Conservation (phyloP, 2,113 vertebrate species). For the Dasyornis broadbenti region DNA sequence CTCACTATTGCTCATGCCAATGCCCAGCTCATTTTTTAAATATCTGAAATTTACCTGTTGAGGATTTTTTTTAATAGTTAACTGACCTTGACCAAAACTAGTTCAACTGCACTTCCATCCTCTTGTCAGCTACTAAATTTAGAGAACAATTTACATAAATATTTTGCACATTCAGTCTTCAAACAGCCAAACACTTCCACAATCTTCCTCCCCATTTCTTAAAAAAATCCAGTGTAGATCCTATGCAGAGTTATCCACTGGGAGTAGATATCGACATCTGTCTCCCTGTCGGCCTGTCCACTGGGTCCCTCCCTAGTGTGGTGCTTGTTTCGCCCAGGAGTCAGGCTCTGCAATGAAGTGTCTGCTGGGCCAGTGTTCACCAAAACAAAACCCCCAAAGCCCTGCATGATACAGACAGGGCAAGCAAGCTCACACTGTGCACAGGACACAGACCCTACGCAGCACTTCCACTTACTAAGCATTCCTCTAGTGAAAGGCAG, state of each 20-base stretch:
- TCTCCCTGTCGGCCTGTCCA: fast-evolving
- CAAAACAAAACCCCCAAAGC: fast-evolving
- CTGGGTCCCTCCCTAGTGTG: fast-evolving
- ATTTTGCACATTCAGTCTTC: neutral
- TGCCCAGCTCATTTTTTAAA: neutral
- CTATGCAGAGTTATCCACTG: neutral
- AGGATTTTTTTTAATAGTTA: neutral
- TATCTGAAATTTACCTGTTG: neutral
- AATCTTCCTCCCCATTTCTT: neutral
- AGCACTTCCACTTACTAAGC: neutral
- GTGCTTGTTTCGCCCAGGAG: neutral
- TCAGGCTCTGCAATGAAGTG: fast-evolving
- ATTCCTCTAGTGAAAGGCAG: neutral
- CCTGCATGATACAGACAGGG: fast-evolving
- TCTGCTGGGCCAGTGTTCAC: fast-evolving
- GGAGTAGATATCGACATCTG: fast-evolving
- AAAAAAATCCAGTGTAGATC: fast-evolving
- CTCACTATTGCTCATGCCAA: neutral
- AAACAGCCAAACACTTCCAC: neutral
- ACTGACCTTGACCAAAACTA: neutral
- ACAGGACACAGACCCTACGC: neutral
- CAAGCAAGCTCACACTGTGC: fast-evolving
- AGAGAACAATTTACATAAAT: neutral
- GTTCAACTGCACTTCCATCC: neutral
- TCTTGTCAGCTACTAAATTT: neutral